phyloP scores from a whole-genome alignment of 2,113 vertebrate genomes.

The Trematomus loennbergii region DNA sequence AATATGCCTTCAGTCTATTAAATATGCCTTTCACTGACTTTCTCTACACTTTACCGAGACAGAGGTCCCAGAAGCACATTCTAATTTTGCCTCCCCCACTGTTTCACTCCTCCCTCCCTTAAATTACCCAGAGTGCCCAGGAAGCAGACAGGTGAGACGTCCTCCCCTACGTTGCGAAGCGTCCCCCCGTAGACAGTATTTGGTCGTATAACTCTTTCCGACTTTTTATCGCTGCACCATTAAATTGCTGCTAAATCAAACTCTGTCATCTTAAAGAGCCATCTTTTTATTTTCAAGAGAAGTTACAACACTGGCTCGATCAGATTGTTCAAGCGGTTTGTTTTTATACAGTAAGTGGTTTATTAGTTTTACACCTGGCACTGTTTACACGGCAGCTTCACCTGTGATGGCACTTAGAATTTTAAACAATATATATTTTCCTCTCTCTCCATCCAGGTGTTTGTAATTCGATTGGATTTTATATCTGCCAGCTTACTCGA shows the following conservation, averaged over 20 bases:
- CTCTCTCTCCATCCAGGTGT: conserved; percentile 33
- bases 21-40: conserved; percentile 62
- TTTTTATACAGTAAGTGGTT: conserved; percentile 49
- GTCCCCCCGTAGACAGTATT: background rate
- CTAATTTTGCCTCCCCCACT: conserved; percentile 36
- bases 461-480: conserved; percentile 40
- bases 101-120: conserved; percentile 25
- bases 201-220: conserved; percentile 23
- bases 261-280: conserved; percentile 13
- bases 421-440: conserved; percentile 6
- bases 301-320: conserved; percentile 33
- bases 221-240: conserved; percentile 50
- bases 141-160: conserved; percentile 37
- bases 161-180: background rate
- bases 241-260: conserved; percentile 62
- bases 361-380: conserved; percentile 52
- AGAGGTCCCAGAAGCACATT: conserved; percentile 25
- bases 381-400: conserved; percentile 37
- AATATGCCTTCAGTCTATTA: conserved; percentile 57
- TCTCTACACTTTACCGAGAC: conserved; percentile 44
- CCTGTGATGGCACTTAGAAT: background rate
- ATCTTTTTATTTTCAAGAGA: conserved; percentile 45
- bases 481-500: conserved; percentile 31
- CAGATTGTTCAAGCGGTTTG: conserved; percentile 28
- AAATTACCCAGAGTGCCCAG: conserved; percentile 51